These are phyloP conservation scores for Stegastes partitus DNA, from an alignment of 2,113 vertebrate species.

Conservation along the genomic window DNA sequence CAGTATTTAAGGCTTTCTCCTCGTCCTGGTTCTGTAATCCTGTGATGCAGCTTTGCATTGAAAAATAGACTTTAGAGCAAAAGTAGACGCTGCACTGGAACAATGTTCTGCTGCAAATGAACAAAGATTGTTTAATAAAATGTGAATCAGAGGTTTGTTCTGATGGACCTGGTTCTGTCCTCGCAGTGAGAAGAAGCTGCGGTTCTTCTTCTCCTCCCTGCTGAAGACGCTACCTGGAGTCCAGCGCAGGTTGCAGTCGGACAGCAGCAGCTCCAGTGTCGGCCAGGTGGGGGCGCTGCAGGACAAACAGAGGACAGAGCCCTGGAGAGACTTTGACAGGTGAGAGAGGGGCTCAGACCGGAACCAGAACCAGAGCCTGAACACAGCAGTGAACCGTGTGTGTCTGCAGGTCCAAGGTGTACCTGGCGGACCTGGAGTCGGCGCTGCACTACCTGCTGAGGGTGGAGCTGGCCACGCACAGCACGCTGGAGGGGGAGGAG, in stretches of 20 bases:
- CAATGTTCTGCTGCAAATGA: no score
- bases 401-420: conserved; percentile 87
- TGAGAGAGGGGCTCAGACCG: neutral
- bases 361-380: neutral
- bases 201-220: conserved; percentile 92
- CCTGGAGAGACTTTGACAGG: conserved; percentile 89
- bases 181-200: conserved; percentile 89
- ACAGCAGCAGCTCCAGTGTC: conserved; percentile 69
- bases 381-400: neutral
- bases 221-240: conserved; percentile 90
- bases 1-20: no score
- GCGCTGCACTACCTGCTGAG: conserved; percentile 94
- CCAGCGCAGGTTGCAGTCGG: conserved; percentile 44
- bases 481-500: conserved; percentile 89
- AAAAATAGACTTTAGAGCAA: no score
- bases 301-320: conserved; percentile 25
- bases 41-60: no score
- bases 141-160: no score
- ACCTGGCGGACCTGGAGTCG: conserved; percentile 93
- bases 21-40: no score
- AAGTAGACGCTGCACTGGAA: no score
- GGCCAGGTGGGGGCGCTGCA: conserved; percentile 62
- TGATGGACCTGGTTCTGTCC: no score
- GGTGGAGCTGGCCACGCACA: conserved; percentile 92
- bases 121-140: no score